Percentiles rank a stretch among this genome's conserved stretches.
These are phyloP conservation scores for Thaumetopoea pityocampa DNA, from an alignment of 1,140 invertebrate species.

Conservation along the genomic window DNA sequence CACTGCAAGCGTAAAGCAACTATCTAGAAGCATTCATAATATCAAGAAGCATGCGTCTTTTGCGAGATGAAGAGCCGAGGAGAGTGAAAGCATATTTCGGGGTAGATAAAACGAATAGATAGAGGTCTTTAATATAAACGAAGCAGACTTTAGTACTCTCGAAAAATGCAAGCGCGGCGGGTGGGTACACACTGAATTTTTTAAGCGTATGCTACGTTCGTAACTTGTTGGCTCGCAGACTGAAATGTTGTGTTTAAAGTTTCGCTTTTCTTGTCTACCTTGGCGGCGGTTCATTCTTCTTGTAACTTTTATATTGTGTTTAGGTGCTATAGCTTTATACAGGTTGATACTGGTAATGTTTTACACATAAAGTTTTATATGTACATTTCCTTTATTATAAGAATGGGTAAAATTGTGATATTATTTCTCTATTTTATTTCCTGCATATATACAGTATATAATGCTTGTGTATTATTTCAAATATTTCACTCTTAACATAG, in stretches of 20 bases:
- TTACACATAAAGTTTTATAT: no score
- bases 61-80: slow-evolving; percentile 41
- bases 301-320: slow-evolving; percentile 1
- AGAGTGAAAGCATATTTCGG: slow-evolving; percentile 67
- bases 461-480: no score
- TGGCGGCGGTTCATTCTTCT: slow-evolving; percentile 3
- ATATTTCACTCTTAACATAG: no score
- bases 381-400: no score
- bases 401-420: no score
- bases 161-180: slow-evolving; percentile 65
- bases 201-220: slow-evolving; percentile 45
- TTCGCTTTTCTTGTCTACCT: slow-evolving; percentile 9
- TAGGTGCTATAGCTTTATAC: no score
- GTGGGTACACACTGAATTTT: slow-evolving; percentile 64
- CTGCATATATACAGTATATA: no score
- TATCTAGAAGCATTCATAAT: slow-evolving; percentile 2
- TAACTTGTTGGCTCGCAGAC: slow-evolving; percentile 29
- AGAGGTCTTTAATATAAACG: slow-evolving; percentile 74
- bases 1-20: no score
- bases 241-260: slow-evolving; percentile 4
- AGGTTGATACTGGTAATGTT: no score
- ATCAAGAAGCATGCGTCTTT: slow-evolving; percentile 9
- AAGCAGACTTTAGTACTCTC: slow-evolving; percentile 73
- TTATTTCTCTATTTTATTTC: no score
- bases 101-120: slow-evolving; percentile 72